Evolutionary conservation across 64 coral and sea anemone species (phyloP).

Genomic region (Porites lutea): DNA sequence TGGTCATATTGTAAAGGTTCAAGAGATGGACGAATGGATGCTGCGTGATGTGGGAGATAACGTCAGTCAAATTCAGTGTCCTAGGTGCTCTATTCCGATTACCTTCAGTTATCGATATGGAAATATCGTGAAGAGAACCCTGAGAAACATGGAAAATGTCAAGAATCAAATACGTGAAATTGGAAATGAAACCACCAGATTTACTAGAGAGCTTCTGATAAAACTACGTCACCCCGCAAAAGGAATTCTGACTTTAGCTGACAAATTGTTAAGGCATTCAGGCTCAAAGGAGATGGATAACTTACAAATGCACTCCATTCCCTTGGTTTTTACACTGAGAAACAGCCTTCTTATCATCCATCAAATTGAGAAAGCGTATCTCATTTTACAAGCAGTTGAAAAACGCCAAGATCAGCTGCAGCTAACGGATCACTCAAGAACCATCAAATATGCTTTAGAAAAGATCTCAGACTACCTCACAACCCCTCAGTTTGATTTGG

Average conservation of each 20-base stretch:
- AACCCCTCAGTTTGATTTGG: neutral
- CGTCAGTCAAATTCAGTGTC: constrained; percentile 1
- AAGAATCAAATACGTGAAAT: neutral
- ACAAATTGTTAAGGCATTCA: neutral
- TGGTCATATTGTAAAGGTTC: constrained; percentile 46
- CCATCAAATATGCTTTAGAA: neutral
- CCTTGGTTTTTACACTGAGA: neutral
- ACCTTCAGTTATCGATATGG: constrained; percentile 55
- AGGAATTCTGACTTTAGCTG: neutral
- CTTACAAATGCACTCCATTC: neutral
- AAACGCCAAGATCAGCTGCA: neutral
- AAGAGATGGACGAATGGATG: constrained; percentile 54
- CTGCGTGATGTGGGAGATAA: neutral
- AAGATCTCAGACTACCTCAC: neutral
- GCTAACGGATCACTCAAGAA: neutral
- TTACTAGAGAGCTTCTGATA: neutral
- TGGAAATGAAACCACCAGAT: neutral
- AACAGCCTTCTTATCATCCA: neutral
- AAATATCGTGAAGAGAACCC: constrained; percentile 20
- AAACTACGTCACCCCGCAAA: neutral
- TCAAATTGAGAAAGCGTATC: neutral
- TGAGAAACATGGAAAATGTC: neutral
- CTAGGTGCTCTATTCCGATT: constrained; percentile 28
- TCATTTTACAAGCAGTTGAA: neutral
- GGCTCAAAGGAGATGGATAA: neutral